phyloP scores from a whole-genome alignment of 2,888 invertebrate genomes.

The Schizaphis graminum region DNA sequence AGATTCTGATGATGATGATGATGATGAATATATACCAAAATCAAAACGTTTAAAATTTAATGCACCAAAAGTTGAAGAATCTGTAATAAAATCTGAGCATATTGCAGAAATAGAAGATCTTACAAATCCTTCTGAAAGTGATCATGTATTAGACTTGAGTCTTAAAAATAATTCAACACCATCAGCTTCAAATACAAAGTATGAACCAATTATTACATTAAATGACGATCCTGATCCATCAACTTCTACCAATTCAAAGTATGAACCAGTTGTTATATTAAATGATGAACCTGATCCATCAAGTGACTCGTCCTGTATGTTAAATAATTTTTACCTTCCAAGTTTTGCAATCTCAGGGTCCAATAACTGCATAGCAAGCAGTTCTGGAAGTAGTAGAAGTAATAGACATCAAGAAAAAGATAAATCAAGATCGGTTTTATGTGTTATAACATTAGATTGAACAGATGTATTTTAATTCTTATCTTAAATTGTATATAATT shows the following conservation, averaged over 20 bases:
- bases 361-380: conserved; percentile 18
- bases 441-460: conserved; percentile 61
- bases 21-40: not conserved
- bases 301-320: not conserved
- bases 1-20: conserved; percentile 37
- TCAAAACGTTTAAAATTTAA: conserved; percentile 9
- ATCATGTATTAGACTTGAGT: conserved; percentile 51
- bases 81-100: conserved; percentile 47
- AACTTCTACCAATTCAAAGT: not conserved
- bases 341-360: not conserved
- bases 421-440: conserved; percentile 32
- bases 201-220: not conserved
- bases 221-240: conserved; percentile 13
- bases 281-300: conserved; percentile 6
- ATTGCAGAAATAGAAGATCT: not conserved
- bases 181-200: not conserved
- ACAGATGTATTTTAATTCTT: not conserved
- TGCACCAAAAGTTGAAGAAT: not conserved
- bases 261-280: conserved; percentile 13
- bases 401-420: conserved; percentile 15
- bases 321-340: conserved; percentile 9
- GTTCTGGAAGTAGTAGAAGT: not conserved
- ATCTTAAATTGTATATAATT: not conserved
- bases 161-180: conserved; percentile 39
- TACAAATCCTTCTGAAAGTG: conserved; percentile 4